phyloP scores from a whole-genome alignment of 2,888 invertebrate genomes.

The Aspidiotus destructor region DNA sequence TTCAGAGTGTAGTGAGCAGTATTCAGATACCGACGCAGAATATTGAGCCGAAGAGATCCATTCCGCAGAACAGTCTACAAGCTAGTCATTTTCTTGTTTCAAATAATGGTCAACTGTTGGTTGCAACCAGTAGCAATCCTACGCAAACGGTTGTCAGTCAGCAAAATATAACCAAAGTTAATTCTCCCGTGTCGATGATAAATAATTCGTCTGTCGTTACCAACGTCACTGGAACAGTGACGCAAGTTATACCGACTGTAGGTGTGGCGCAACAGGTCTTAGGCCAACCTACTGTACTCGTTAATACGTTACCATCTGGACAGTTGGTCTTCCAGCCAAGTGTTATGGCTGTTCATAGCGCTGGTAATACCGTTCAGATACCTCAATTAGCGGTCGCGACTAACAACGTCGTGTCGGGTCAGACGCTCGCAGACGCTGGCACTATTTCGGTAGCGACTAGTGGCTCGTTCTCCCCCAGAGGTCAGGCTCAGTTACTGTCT shows the following conservation, averaged over 20 bases:
- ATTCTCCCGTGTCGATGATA: constrained; percentile 45
- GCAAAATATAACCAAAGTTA: constrained; percentile 14
- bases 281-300: constrained; percentile 66
- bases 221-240: constrained; percentile 55
- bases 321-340: constrained; percentile 60
- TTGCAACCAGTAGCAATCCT: constrained; percentile 48
- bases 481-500: constrained; percentile 46
- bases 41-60: constrained; percentile 33
- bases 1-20: constrained; percentile 45
- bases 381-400: constrained; percentile 54
- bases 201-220: constrained; percentile 47
- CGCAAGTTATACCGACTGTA: constrained; percentile 52
- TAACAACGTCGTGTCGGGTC: constrained; percentile 33
- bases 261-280: constrained; percentile 56
- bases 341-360: constrained; percentile 65
- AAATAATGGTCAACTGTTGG: constrained; percentile 62
- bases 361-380: constrained; percentile 58
- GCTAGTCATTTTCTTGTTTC: constrained; percentile 61
- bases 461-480: constrained; percentile 37
- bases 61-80: constrained; percentile 31
- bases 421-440: constrained; percentile 35
- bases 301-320: constrained; percentile 64
- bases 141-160: constrained; percentile 37
- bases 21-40: constrained; percentile 37
- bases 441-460: constrained; percentile 36